A percentile compares a stretch with the other conserved stretches of the same genome.
phyloP scores from a whole-genome alignment of 1,140 invertebrate species.

The Solenopsis invicta region DNA sequence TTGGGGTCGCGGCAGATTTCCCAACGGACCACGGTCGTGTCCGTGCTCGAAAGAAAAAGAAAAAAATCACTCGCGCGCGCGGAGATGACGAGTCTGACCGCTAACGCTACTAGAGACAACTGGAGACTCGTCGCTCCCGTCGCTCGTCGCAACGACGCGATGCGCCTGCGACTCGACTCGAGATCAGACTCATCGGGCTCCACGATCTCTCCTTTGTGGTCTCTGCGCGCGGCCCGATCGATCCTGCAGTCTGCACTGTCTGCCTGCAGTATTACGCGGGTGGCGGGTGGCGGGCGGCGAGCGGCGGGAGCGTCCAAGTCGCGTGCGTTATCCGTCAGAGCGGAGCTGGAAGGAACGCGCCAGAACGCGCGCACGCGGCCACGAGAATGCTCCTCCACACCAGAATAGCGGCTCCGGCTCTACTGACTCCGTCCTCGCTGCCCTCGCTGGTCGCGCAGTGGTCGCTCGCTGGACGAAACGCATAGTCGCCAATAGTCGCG shows the following conservation, averaged over 20 bases:
- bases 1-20: slow-evolving; percentile 43
- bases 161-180: too few relatives aligned
- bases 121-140: too few relatives aligned
- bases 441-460: too few relatives aligned
- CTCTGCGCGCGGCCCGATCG: not conserved
- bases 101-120: too few relatives aligned
- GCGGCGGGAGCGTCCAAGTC: not conserved
- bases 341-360: too few relatives aligned
- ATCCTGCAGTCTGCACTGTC: not conserved
- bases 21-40: slow-evolving; percentile 7
- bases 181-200: too few relatives aligned
- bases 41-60: not conserved
- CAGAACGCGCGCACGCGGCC: not conserved
- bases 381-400: not conserved
- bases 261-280: too few relatives aligned
- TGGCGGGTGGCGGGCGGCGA: too few relatives aligned
- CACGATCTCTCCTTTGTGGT: not conserved
- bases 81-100: too few relatives aligned
- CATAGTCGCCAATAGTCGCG: too few relatives aligned
- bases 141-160: too few relatives aligned
- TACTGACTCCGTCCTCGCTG: slow-evolving; percentile 33
- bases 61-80: not conserved
- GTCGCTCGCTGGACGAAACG: not conserved
- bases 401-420: slow-evolving; percentile 41
- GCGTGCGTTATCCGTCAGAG: not conserved